These are phyloP conservation scores for Hoplodrina blanda DNA, from an alignment of 2,888 invertebrate genomes.

Conservation along the genomic window DNA sequence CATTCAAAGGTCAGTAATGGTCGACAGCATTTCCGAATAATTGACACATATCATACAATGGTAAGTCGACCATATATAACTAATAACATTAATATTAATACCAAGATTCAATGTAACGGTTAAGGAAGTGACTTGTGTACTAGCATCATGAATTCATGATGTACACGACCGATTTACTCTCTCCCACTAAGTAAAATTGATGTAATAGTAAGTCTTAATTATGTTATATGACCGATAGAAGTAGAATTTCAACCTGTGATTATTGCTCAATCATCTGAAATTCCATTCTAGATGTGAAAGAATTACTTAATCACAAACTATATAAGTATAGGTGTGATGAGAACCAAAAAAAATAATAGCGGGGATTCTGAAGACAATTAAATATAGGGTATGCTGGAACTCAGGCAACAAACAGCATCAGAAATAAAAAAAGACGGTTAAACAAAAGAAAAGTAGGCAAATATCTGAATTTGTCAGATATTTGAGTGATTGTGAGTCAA, in stretches of 20 bases:
- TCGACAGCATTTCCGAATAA: conserved; percentile 36
- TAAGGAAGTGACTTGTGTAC: conserved; percentile 59
- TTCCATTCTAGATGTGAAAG: conserved; percentile 19
- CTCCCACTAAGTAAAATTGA: conserved; percentile 28
- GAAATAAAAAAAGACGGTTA: not conserved
- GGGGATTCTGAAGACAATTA: not conserved
- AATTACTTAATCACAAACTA: conserved; percentile 27
- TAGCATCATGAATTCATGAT: conserved; percentile 20
- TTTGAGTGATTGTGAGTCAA: not conserved
- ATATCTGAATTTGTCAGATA: not conserved
- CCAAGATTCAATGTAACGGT: conserved; percentile 13
- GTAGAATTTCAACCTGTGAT: conserved; percentile 20
- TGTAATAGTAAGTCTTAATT: conserved; percentile 37
- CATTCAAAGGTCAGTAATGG: conserved; percentile 26
- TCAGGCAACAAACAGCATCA: not conserved
- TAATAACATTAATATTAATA: conserved; percentile 32
- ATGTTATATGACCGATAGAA: conserved; percentile 36
- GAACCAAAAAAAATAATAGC: conserved; percentile 10
- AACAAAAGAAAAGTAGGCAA: not conserved
- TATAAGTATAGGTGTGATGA: conserved; percentile 24
- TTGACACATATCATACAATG: conserved; percentile 35
- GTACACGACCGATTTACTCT: conserved; percentile 27
- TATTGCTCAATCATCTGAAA: conserved; percentile 36
- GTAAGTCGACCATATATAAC: conserved; percentile 18
- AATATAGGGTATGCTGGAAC: not conserved